phyloP scores from a whole-genome alignment of 2,888 invertebrate genomes.

The Sarcophaga caerulescens region DNA sequence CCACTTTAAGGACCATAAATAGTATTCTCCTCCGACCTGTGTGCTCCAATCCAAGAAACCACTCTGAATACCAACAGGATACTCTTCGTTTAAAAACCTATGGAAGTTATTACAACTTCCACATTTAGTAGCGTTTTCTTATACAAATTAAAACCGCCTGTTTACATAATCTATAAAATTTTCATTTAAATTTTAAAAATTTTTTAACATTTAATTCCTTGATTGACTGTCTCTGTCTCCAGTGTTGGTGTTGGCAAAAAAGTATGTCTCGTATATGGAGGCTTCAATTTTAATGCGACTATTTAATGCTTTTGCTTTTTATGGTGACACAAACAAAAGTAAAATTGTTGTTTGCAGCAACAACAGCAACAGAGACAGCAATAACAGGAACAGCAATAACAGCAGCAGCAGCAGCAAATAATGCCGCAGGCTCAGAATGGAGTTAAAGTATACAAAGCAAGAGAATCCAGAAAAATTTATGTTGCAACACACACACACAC shows the following conservation, averaged over 20 bases:
- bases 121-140: too few species aligned
- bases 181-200: too few species aligned
- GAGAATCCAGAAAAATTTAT: neutral
- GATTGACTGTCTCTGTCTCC: too few species aligned
- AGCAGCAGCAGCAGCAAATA: slow-evolving; percentile 49
- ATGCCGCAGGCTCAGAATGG: slow-evolving; percentile 60
- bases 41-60: too few species aligned
- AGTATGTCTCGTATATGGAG: neutral
- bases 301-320: slow-evolving; percentile 55
- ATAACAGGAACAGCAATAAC: slow-evolving; percentile 45
- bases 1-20: too few species aligned
- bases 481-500: neutral
- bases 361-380: slow-evolving; percentile 50
- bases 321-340: slow-evolving; percentile 65
- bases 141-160: too few species aligned
- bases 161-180: too few species aligned
- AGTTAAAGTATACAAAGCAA: slow-evolving; percentile 31
- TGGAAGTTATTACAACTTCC: too few species aligned
- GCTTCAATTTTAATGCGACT: slow-evolving; percentile 40
- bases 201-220: too few species aligned
- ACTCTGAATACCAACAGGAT: too few species aligned
- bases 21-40: too few species aligned
- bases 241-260: neutral
- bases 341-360: slow-evolving; percentile 66
- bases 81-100: too few species aligned